These are phyloP conservation scores for Carapus acus DNA, from an alignment of 2,797 vertebrate species.

Conservation along the genomic window DNA sequence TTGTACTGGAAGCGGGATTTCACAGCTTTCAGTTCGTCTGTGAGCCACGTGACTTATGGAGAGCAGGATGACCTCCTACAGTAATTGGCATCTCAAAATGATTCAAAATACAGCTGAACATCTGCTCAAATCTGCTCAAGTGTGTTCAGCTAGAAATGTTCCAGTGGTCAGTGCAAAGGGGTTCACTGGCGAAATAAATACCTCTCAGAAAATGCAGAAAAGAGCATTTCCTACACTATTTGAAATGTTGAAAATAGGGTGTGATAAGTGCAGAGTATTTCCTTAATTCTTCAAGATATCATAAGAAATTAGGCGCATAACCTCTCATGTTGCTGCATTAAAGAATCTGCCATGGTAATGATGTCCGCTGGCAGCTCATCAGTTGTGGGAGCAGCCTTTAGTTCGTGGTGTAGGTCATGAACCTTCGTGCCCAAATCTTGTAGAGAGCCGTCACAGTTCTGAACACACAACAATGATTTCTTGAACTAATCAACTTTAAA, in stretches of 20 bases:
- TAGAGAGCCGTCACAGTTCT: constrained; percentile 67
- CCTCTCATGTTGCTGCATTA: constrained; percentile 70
- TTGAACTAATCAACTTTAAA: too few species aligned
- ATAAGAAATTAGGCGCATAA: constrained; percentile 22
- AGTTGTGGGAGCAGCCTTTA: constrained; percentile 24
- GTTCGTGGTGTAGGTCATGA: constrained; percentile 56
- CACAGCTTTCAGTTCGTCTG: neutral
- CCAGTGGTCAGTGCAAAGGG: neutral
- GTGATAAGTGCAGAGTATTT: too few species aligned
- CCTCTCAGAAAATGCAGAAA: too few species aligned
- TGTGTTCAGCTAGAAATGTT: neutral
- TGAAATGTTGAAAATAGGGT: too few species aligned
- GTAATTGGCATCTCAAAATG: constrained; percentile 11
- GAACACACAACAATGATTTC: neutral
- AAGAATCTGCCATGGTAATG: constrained; percentile 42
- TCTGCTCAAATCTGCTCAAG: neutral
- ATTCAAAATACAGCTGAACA: constrained; percentile 31
- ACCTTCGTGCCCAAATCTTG: constrained; percentile 57
- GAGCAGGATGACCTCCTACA: constrained; percentile 25
- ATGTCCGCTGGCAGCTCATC: constrained; percentile 60
- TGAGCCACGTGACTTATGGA: constrained; percentile 7
- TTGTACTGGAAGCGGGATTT: too few species aligned
- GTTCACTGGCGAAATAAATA: too few species aligned
- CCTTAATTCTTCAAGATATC: too few species aligned
- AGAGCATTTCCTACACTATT: too few species aligned